These are phyloP conservation scores for Trichonephila inaurata DNA, from an alignment of 1,140 invertebrate species.

Conservation along the genomic window DNA sequence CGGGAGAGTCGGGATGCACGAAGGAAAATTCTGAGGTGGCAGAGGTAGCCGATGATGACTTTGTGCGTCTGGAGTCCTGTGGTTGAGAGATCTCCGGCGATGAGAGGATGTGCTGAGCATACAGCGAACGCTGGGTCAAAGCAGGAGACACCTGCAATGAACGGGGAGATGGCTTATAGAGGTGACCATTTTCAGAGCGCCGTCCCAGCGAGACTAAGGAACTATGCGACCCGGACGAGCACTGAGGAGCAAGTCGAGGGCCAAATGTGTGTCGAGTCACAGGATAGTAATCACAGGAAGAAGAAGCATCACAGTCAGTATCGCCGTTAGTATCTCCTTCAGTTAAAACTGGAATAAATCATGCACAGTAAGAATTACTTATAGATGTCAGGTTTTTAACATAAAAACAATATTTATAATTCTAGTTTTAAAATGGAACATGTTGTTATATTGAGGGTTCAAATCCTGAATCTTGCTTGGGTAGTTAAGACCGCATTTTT, in stretches of 20 bases:
- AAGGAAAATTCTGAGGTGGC: constrained; percentile 78
- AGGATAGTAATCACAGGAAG: constrained; percentile 74
- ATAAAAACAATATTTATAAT: no score
- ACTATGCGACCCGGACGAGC: constrained; percentile 73
- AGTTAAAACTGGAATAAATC: constrained; percentile 65
- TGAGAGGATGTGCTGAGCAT: constrained; percentile 77
- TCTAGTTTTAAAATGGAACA: no score
- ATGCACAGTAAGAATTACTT: not conserved
- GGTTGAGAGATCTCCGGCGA: constrained; percentile 70
- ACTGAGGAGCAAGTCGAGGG: constrained; percentile 74
- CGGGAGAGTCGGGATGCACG: constrained; percentile 76
- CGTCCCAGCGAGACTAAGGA: constrained; percentile 75
- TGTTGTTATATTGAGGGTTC: no score
- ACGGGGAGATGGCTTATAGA: constrained; percentile 73
- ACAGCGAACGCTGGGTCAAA: constrained; percentile 77
- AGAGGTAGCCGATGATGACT: constrained; percentile 69
- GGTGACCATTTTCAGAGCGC: constrained; percentile 63
- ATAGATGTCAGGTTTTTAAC: no score
- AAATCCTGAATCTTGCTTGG: no score
- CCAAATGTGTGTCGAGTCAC: constrained; percentile 68
- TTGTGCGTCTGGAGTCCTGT: constrained; percentile 13
- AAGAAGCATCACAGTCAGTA: constrained; percentile 73
- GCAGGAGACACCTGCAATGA: constrained; percentile 76
- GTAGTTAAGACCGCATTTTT: no score
- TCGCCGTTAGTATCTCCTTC: constrained; percentile 74